A percentile compares a stretch with the other conserved stretches of the same genome.
phyloP scores from a whole-genome alignment of 2,797 vertebrate species.

The Sebastes itinus region DNA sequence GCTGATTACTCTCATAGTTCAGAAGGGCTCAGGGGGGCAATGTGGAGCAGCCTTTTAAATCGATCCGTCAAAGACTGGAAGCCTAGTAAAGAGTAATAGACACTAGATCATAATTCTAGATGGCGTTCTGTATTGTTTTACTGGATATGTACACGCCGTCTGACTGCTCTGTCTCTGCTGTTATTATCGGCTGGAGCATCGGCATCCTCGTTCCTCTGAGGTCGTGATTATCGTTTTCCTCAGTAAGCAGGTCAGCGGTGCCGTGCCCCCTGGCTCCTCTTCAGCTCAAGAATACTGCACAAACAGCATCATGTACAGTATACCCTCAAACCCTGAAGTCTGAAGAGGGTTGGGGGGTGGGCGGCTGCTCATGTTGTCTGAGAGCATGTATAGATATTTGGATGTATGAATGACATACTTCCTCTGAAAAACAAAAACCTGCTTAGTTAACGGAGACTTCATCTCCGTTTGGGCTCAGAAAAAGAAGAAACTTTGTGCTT shows the following conservation, averaged over 20 bases:
- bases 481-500: not conserved
- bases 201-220: slow-evolving; percentile 54
- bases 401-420: slow-evolving; percentile 19
- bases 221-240: slow-evolving; percentile 63
- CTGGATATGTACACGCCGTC: slow-evolving; percentile 10
- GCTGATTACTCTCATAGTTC: slow-evolving; percentile 79
- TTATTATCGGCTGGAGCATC: slow-evolving; percentile 38
- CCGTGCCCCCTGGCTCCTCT: slow-evolving; percentile 68
- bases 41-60: slow-evolving; percentile 67
- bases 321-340: slow-evolving; percentile 25
- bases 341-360: not conserved
- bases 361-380: slow-evolving; percentile 17
- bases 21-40: slow-evolving; percentile 62
- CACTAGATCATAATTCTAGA: slow-evolving; percentile 27
- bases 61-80: slow-evolving; percentile 56
- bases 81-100: slow-evolving; percentile 3
- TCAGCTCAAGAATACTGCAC: slow-evolving; percentile 45
- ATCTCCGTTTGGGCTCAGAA: not conserved
- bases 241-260: slow-evolving; percentile 77
- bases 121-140: slow-evolving; percentile 33
- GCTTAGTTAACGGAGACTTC: not conserved
- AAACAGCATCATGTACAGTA: slow-evolving; percentile 49
- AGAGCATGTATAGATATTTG: slow-evolving; percentile 32
- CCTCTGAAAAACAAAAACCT: not conserved
- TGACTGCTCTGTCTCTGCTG: slow-evolving; percentile 12